A percentile compares a stretch with the other conserved stretches of the same genome.
Conservation (phyloP, 2,888 invertebrate genomes). For the Brachyopa scutellaris region DNA sequence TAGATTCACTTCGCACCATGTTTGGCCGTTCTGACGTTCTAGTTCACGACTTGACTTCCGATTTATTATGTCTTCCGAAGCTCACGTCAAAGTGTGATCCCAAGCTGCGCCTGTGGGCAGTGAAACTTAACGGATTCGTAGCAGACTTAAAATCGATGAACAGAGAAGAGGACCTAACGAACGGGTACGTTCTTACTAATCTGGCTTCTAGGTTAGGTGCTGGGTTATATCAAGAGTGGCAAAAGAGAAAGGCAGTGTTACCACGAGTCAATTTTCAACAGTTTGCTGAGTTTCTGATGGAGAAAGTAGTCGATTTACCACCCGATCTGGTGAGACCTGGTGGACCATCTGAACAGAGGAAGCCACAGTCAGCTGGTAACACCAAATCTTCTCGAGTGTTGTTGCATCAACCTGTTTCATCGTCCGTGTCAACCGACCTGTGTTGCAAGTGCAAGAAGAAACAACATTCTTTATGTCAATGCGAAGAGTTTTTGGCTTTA, state of each 20-base stretch:
- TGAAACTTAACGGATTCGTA: conserved; percentile 17
- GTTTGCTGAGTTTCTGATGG: conserved; percentile 5
- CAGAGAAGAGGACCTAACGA: not conserved
- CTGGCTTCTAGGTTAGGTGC: not conserved
- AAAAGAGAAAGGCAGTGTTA: not conserved
- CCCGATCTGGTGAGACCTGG: conserved; percentile 5
- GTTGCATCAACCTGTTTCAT: not conserved
- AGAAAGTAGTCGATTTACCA: conserved; percentile 6
- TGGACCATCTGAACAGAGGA: not conserved
- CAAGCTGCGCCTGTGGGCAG: not conserved
- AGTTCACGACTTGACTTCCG: conserved; percentile 4
- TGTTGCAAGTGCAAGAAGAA: too few relatives aligned
- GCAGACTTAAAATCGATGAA: conserved; percentile 24
- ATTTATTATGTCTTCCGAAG: not conserved
- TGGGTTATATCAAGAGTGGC: too few relatives aligned
- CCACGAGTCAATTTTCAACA: not conserved
- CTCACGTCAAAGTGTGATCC: not conserved
- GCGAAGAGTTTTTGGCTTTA: not conserved
- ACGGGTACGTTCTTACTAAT: conserved; percentile 2
- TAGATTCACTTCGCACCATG: too few relatives aligned
- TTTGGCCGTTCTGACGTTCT: conserved; percentile 11
- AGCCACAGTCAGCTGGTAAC: not conserved
- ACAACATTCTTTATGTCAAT: not conserved
- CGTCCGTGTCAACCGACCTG: not conserved
- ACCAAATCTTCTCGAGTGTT: not conserved